These are phyloP conservation scores for Holotrichia oblita DNA, from an alignment of 1,140 invertebrate species.

Conservation along the genomic window DNA sequence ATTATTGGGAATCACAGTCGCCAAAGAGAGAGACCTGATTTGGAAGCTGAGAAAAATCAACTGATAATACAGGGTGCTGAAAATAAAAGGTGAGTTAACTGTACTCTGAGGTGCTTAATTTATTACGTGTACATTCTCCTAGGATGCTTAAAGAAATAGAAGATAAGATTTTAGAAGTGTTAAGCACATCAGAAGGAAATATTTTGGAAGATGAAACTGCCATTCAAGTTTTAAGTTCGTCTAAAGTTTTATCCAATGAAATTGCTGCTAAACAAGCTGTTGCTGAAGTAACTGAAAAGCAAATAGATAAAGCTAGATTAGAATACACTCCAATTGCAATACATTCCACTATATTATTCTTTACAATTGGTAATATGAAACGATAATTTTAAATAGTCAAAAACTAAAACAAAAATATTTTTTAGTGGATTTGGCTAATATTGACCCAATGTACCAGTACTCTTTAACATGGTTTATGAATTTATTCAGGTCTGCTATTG, in stretches of 20 bases:
- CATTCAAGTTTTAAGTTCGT: constrained; percentile 90
- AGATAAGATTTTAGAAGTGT: constrained; percentile 87
- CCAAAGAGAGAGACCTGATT: constrained; percentile 89
- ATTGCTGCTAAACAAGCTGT: constrained; percentile 90
- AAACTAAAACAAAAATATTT: constrained; percentile 37
- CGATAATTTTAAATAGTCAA: too few relatives aligned
- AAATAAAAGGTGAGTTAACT: constrained; percentile 73
- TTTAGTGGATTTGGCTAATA: constrained; percentile 84
- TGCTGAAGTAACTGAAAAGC: constrained; percentile 86
- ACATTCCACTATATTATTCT: constrained; percentile 91
- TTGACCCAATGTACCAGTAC: constrained; percentile 98
- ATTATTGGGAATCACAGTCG: constrained; percentile 89
- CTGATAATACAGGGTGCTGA: constrained; percentile 90
- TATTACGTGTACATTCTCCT: constrained; percentile 46
- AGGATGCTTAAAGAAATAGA: constrained; percentile 93
- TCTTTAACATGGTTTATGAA: constrained; percentile 95
- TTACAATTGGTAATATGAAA: constrained; percentile 77
- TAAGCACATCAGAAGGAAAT: constrained; percentile 88
- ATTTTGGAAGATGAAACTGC: constrained; percentile 96
- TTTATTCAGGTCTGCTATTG: constrained; percentile 86
- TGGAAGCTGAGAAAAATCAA: constrained; percentile 91
- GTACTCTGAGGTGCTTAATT: too few relatives aligned
- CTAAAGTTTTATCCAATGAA: constrained; percentile 88
- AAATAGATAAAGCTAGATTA: constrained; percentile 80
- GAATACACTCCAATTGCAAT: constrained; percentile 89